These are phyloP conservation scores for Xerus rutilus DNA, from an alignment of 2,797 vertebrate species.

Conservation along the genomic window DNA sequence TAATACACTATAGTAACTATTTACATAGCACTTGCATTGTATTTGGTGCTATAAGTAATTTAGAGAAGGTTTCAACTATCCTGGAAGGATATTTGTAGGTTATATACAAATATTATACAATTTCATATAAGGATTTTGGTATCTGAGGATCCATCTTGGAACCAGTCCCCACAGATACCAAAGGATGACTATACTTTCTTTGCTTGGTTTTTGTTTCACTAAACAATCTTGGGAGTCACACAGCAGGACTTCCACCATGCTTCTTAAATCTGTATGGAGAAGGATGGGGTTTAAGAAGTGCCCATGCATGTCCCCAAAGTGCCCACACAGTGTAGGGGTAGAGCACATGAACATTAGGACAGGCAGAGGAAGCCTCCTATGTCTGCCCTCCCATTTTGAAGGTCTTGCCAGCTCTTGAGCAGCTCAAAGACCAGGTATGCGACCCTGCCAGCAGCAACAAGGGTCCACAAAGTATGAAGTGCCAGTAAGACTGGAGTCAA, in stretches of 20 bases:
- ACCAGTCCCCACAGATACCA: not conserved
- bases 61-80: not conserved
- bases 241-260: not conserved
- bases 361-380: not conserved
- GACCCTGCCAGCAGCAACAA: not conserved
- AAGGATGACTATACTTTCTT: not conserved
- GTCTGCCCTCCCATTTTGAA: not conserved
- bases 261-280: not conserved
- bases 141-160: not conserved
- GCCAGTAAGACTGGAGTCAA: not conserved
- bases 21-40: not conserved
- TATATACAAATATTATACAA: not conserved
- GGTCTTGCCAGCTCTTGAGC: not conserved
- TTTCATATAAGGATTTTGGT: not conserved
- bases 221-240: not conserved
- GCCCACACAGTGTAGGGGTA: rapidly evolving
- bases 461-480: not conserved
- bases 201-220: not conserved
- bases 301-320: too few relatives aligned
- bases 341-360: not conserved
- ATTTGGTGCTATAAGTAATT: too few relatives aligned
- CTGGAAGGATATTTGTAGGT: too few relatives aligned
- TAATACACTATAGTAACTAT: not conserved
- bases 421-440: not conserved
- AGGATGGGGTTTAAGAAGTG: not conserved